Evolutionary conservation across 2,113 vertebrate genomes (phyloP).

Genomic region (Centropristis striata): DNA sequence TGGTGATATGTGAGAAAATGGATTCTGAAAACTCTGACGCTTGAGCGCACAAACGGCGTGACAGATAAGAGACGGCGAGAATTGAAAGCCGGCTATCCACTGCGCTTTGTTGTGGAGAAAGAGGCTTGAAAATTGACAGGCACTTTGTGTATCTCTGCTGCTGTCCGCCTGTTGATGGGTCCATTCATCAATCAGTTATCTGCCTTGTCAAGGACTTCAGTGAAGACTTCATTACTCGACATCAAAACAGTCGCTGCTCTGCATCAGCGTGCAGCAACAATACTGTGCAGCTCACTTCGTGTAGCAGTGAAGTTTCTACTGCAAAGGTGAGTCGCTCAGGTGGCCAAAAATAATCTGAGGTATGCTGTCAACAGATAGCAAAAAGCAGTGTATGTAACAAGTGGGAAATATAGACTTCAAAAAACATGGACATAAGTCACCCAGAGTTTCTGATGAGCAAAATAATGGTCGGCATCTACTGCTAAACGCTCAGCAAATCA

Average conservation of each 20-base stretch:
- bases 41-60: background rate
- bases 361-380: no score
- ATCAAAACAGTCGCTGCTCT: background rate
- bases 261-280: background rate
- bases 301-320: background rate
- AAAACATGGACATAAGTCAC: no score
- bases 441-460: no score
- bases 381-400: no score
- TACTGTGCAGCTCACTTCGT: background rate
- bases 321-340: background rate
- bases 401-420: no score
- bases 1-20: slow-evolving; percentile 25
- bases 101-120: slow-evolving; percentile 15
- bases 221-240: slow-evolving; percentile 11
- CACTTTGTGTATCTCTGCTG: slow-evolving; percentile 33
- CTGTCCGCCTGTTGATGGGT: slow-evolving; percentile 39
- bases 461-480: no score
- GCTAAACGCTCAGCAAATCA: no score
- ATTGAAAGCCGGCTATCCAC: slow-evolving; percentile 7
- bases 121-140: slow-evolving; percentile 31
- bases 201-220: slow-evolving; percentile 25
- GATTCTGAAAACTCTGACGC: slow-evolving; percentile 27
- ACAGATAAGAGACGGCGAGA: slow-evolving; percentile 8
- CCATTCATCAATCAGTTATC: slow-evolving; percentile 41
- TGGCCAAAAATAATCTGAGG: no score